Percentiles rank a stretch among this genome's conserved stretches.
phyloP scores from a whole-genome alignment of 1,140 invertebrate genomes.

The Drosophila triauraria region DNA sequence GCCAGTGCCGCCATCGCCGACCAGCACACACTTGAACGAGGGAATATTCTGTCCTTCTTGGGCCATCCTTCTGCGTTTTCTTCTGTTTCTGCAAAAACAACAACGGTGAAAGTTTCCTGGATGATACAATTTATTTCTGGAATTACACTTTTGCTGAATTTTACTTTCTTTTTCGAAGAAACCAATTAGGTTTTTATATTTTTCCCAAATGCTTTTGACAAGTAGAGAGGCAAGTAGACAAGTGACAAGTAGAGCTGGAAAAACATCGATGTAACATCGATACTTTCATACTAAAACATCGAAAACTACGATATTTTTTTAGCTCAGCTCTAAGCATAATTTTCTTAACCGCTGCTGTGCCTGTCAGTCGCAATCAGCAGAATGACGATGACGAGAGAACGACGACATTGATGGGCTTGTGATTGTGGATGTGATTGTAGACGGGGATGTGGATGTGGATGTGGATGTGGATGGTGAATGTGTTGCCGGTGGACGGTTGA shows the following conservation, averaged over 20 bases:
- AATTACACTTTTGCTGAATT: no score
- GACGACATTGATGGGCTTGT: conserved; percentile 57
- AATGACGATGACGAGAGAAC: conserved; percentile 50
- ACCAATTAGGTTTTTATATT: no score
- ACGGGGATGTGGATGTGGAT: conserved; percentile 25
- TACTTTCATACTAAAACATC: no score
- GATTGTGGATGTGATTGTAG: conserved; percentile 33
- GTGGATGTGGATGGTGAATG: conserved; percentile 9
- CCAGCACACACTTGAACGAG: conserved; percentile 95
- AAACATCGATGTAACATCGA: no score
- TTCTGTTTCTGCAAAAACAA: conserved; percentile 6
- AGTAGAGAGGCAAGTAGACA: no score
- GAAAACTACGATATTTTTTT: no score
- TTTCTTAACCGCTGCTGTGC: conserved; percentile 26
- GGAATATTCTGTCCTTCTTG: conserved; percentile 73
- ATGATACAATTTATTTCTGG: neutral
- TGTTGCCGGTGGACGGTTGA: conserved; percentile 33
- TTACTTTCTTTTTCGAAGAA: no score
- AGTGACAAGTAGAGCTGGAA: no score
- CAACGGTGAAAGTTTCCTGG: conserved; percentile 7
- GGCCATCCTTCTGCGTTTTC: conserved; percentile 43
- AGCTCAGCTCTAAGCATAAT: neutral
- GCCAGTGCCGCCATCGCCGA: conserved; percentile 99
- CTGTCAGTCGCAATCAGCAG: conserved; percentile 45
- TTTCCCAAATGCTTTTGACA: no score